Percentiles rank a stretch among this genome's conserved stretches.
phyloP scores from a whole-genome alignment of 2,797 vertebrate genomes.

The Saxicola maurus region DNA sequence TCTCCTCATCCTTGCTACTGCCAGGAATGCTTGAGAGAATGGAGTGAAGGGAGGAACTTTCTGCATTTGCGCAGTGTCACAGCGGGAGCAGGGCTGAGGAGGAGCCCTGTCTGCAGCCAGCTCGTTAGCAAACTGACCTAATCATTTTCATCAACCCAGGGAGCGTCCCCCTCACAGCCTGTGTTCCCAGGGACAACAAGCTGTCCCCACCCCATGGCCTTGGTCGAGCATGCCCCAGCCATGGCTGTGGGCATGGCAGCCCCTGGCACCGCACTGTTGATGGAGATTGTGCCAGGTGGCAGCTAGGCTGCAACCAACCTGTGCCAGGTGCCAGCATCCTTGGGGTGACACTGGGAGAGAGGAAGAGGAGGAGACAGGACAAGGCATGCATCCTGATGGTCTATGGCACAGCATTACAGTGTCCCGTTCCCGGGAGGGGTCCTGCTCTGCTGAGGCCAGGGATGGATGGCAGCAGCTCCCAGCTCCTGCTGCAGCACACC shows the following conservation, averaged over 20 bases:
- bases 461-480: background rate
- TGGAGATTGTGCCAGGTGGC: background rate
- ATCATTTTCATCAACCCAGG: background rate
- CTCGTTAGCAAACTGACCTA: background rate
- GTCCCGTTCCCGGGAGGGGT: background rate
- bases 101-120: background rate
- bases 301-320: background rate
- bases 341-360: background rate
- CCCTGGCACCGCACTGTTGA: accelerated
- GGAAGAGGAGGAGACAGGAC: background rate
- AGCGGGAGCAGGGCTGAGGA: background rate
- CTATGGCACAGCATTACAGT: no score
- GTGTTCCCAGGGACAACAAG: accelerated
- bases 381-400: background rate
- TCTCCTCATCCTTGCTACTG: background rate
- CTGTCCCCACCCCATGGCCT: background rate
- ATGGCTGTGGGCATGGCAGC: background rate
- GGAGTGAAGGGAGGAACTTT: background rate
- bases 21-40: background rate
- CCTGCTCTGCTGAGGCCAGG: background rate
- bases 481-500: background rate
- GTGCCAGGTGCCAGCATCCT: background rate
- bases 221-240: background rate
- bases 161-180: background rate
- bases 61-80: accelerated